These are phyloP conservation scores for Conus betulinus DNA, from an alignment of 1,140 invertebrate genomes.

Conservation along the genomic window DNA sequence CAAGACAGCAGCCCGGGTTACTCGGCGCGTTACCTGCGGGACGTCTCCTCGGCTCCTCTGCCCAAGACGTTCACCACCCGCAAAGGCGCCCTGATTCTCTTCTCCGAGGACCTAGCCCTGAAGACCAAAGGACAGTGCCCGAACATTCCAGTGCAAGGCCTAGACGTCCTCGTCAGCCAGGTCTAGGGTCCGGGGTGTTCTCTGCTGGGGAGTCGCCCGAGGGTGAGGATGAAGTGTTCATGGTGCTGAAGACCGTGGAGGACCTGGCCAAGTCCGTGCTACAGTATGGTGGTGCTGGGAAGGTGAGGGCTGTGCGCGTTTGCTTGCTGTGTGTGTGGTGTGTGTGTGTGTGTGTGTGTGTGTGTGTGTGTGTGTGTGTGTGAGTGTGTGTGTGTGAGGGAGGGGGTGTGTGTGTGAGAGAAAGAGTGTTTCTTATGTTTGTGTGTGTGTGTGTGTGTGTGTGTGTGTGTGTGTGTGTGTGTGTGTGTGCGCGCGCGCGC, in stretches of 20 bases:
- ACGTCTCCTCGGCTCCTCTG: conserved; percentile 55
- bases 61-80: conserved; percentile 75
- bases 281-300: conserved; percentile 60
- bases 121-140: not conserved
- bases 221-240: not conserved
- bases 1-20: conserved; percentile 30
- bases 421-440: too few species aligned
- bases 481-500: not conserved
- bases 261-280: conserved; percentile 74
- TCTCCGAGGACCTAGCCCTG: conserved; percentile 71
- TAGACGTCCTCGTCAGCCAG: not conserved
- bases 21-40: conserved; percentile 38
- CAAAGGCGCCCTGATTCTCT: conserved; percentile 73
- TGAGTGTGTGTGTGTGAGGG: not conserved
- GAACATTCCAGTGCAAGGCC: not conserved
- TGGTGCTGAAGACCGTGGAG: conserved; percentile 67
- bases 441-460: not conserved
- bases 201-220: not conserved
- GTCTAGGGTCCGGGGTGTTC: not conserved
- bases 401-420: too few species aligned
- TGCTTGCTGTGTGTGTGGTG: not conserved
- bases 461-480: conserved; percentile 10
- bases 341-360: not conserved
- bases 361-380: not conserved
- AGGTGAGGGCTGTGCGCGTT: not conserved